Conservation (phyloP, 2,797 vertebrate genomes). For the Carcharodon carcharias region DNA sequence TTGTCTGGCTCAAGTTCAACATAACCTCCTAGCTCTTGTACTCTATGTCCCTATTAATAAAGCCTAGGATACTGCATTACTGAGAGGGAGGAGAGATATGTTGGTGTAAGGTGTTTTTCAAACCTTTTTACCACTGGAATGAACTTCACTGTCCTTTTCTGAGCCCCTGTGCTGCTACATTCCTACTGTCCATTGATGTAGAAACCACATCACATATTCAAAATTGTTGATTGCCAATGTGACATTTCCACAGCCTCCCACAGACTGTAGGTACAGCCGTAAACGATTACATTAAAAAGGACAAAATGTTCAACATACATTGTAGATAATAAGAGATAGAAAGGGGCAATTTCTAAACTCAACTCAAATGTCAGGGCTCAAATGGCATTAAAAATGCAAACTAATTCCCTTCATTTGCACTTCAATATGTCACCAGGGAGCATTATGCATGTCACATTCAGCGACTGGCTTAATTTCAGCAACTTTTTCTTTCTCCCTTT, state of each 20-base stretch:
- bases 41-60: no score
- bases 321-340: neutral
- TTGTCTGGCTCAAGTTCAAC: no score
- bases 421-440: neutral
- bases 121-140: neutral
- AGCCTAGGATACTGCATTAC: no score
- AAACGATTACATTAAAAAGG: neutral
- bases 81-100: neutral
- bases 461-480: neutral
- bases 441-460: neutral
- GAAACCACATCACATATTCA: neutral
- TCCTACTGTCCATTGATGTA: neutral
- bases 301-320: neutral
- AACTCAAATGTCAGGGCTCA: neutral
- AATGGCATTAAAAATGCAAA: neutral
- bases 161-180: neutral
- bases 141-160: neutral
- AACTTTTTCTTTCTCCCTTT: neutral
- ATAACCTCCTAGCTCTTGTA: no score
- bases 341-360: neutral
- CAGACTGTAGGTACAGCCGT: neutral
- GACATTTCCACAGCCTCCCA: conserved; percentile 2
- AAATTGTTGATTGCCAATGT: neutral
- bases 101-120: neutral
- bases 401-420: neutral